Evolutionary conservation across 2,888 invertebrate genomes (phyloP), one percentile per base, ranked within the genome.

Genomic region (Cheilosia soror): DNA sequence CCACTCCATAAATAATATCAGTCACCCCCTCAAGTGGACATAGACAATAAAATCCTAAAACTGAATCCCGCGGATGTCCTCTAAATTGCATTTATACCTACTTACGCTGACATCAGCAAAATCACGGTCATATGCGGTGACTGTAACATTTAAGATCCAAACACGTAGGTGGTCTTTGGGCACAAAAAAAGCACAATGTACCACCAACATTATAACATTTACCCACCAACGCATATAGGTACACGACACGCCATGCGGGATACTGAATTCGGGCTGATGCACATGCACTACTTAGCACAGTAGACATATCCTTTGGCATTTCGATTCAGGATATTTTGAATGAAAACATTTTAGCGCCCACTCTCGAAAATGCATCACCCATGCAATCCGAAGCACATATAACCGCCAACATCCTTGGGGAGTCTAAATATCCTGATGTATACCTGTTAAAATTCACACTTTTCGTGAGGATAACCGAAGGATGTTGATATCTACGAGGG

Each of bases 241-340:
- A n/a, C n/a, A n/a, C n/a, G n/a, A 65, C 49, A 31, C 44, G 15
- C 31, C 11, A 37, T 11, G 20, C 20, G 37, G 11, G 37, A 37
- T 37, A 37, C 11, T 37, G 37, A 4, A 37, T 37, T 37, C 33
- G 7, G 7, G 40, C 27, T 25, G 33, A 13, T 47, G 15, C 29
- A 63, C 13, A 47, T 63, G 1, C 13, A 31, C 20, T 13, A 1
- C 33, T n/a, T 20, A 7, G 2, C 37, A 4, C 4, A 6, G 15
- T 13, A n/a, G n/a, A 15, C 27, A n/a, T 7, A 65, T 65, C 65
- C 65, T 65, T 65, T 65, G 65, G 27, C 65, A 65, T 65, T 65
- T 65, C 7, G n/a, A 25, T 2, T 37, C 5, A 40, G n/a, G 4
- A 37, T 37, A 5, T 9, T 37, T 37, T 37, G 37, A 65, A 65